Evolutionary conservation across 2,113 vertebrate species (phyloP).

Genomic region (Stegostoma tigrinum): DNA sequence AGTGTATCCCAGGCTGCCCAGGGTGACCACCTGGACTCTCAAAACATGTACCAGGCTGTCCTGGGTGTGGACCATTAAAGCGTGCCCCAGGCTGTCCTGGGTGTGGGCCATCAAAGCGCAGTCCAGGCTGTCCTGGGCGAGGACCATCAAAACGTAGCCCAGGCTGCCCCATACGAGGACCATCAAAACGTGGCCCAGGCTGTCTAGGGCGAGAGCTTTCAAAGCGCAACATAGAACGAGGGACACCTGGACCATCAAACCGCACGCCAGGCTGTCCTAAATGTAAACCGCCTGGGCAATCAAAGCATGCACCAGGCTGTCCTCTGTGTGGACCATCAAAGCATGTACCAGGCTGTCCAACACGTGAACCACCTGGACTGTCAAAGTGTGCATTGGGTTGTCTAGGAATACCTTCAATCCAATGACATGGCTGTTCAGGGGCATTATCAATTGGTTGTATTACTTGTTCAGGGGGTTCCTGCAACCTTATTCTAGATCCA

Average conservation of each 20-base stretch:
- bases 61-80: conserved; percentile 13
- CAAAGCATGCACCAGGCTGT: conserved; percentile 64
- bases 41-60: conserved; percentile 8
- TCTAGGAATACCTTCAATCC: conserved; percentile 6
- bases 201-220: conserved; percentile 42
- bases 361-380: not conserved
- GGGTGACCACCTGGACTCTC: not conserved
- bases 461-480: not conserved
- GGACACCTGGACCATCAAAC: conserved; percentile 5
- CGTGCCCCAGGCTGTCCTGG: not conserved
- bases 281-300: conserved; percentile 47
- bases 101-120: conserved; percentile 39
- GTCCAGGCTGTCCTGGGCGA: conserved; percentile 29
- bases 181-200: conserved; percentile 65
- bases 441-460: not conserved
- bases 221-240: not conserved
- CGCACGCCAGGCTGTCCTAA: conserved; percentile 40
- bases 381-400: not conserved
- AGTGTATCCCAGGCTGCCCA: not conserved
- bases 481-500: conserved; percentile 25
- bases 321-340: conserved; percentile 68
- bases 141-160: conserved; percentile 45
- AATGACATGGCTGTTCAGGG: not conserved
- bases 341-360: conserved; percentile 54
- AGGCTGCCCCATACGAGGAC: conserved; percentile 42